Evolutionary conservation across 2,888 invertebrate genomes (phyloP).

Genomic region (Pristionchus entomophagus): DNA sequence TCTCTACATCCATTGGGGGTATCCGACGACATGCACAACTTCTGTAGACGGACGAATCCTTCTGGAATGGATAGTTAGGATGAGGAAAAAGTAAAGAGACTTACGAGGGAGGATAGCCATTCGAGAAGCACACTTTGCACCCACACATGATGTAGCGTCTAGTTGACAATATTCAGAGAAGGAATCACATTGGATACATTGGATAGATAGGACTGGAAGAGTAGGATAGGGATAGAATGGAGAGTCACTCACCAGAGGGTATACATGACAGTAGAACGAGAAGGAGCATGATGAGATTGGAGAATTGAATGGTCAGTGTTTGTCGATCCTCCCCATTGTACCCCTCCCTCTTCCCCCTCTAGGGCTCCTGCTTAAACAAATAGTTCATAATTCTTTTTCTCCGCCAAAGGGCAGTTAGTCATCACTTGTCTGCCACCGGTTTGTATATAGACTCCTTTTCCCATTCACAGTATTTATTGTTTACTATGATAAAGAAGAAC

Average conservation of each 20-base stretch:
- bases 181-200: conserved; percentile 44
- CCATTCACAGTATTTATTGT: no score
- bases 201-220: background rate
- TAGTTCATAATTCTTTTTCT: conserved; percentile 11
- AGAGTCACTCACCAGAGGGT: background rate
- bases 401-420: background rate
- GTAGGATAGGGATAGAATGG: background rate
- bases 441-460: background rate
- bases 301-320: background rate
- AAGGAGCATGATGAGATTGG: conserved; percentile 22
- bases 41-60: conserved; percentile 42
- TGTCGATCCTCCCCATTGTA: background rate
- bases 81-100: background rate
- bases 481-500: no score
- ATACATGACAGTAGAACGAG: background rate
- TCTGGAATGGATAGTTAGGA: background rate
- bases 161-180: conserved; percentile 45
- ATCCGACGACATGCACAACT: conserved; percentile 30
- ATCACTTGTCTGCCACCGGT: background rate
- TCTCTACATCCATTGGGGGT: conserved; percentile 29
- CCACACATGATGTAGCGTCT: conserved; percentile 31
- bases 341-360: background rate
- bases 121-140: conserved; percentile 36
- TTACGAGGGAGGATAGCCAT: conserved; percentile 38
- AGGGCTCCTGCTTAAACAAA: conserved; percentile 1